Conservation (phyloP, 2,888 invertebrate genomes). For the Atethmia centrago region DNA sequence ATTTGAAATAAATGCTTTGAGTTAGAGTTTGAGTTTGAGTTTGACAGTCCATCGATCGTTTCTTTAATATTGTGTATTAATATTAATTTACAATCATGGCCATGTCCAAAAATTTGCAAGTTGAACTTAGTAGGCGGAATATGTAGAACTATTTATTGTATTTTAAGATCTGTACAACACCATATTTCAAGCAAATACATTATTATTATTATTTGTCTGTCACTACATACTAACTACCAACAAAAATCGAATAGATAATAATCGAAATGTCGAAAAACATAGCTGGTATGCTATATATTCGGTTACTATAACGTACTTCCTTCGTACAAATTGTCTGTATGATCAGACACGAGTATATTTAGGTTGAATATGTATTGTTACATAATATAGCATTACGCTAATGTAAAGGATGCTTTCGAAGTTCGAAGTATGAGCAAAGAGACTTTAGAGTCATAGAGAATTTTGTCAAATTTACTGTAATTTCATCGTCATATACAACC, state of each 20-base stretch:
- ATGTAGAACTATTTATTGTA: too few relatives aligned
- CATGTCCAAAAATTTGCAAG: too few relatives aligned
- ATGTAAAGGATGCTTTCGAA: constrained; percentile 30
- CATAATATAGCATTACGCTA: constrained; percentile 1
- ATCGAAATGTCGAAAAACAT: constrained; percentile 1
- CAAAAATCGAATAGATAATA: background rate
- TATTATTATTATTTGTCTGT: too few relatives aligned
- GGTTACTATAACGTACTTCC: background rate
- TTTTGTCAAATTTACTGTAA: background rate
- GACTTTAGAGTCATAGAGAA: background rate
- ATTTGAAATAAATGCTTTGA: too few relatives aligned
- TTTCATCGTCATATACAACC: background rate
- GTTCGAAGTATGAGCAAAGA: background rate
- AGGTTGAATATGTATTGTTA: constrained; percentile 16
- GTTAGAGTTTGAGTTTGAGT: too few relatives aligned
- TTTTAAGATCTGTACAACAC: too few relatives aligned
- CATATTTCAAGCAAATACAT: too few relatives aligned
- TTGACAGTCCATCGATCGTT: background rate
- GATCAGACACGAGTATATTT: constrained; percentile 25
- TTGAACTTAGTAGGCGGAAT: too few relatives aligned
- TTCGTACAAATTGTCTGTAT: background rate
- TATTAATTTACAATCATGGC: too few relatives aligned
- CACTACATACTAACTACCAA: background rate
- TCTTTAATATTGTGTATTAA: too few relatives aligned
- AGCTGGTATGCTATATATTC: background rate